Conservation (phyloP, 2,888 invertebrate species). For the Ornithoptera alexandrae region DNA sequence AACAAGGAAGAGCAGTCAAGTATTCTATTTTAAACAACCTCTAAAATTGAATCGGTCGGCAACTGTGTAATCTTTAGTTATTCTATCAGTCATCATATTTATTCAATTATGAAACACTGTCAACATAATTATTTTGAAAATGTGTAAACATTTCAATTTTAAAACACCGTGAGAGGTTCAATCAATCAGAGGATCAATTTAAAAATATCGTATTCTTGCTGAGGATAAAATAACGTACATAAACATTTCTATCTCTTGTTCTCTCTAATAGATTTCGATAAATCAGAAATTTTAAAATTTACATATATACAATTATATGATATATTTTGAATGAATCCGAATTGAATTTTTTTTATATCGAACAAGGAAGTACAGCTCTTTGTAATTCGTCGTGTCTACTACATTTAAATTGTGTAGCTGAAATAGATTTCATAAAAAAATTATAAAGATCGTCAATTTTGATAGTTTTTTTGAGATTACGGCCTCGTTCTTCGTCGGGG, state of each 20-base stretch:
- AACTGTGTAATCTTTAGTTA: neutral
- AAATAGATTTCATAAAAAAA: too few relatives aligned
- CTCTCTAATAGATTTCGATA: too few relatives aligned
- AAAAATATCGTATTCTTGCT: too few relatives aligned
- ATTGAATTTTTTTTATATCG: neutral
- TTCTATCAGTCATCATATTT: neutral
- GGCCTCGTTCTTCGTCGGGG: constrained; percentile 6
- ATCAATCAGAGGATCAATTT: too few relatives aligned
- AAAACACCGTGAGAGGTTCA: too few relatives aligned
- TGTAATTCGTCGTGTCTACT: neutral
- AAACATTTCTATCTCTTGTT: too few relatives aligned
- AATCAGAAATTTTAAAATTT: too few relatives aligned
- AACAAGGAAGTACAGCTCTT: neutral
- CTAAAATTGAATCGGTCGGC: constrained; percentile 11
- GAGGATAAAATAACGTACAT: too few relatives aligned
- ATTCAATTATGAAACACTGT: neutral
- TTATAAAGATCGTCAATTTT: too few relatives aligned
- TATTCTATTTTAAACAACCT: constrained; percentile 23
- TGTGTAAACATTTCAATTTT: too few relatives aligned
- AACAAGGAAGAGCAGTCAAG: constrained; percentile 40
- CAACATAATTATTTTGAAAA: neutral
- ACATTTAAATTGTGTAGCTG: neutral
- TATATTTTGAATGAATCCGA: too few relatives aligned
- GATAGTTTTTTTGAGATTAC: neutral
- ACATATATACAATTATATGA: too few relatives aligned